phyloP scores from a whole-genome alignment of 2,888 invertebrate genomes.

The Germaria angustata region DNA sequence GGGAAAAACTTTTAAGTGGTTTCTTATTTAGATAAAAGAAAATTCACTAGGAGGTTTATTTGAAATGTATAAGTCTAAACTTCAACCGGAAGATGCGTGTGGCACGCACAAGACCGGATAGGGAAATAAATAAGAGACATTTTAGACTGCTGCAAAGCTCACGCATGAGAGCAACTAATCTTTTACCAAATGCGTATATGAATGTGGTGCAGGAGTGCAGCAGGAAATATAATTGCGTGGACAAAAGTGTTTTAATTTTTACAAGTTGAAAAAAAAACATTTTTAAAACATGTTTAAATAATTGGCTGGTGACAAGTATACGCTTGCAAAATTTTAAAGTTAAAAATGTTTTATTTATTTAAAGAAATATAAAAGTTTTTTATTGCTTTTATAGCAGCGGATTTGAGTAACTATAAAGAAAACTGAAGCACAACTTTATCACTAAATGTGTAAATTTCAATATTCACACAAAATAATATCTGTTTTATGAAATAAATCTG shows the following conservation, averaged over 20 bases:
- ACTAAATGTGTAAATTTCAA: not conserved
- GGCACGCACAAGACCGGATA: slow-evolving; percentile 47
- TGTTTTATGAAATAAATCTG: not conserved
- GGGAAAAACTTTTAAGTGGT: slow-evolving; percentile 29
- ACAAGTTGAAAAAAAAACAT: too few relatives aligned
- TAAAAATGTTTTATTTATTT: not conserved
- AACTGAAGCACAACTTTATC: too few relatives aligned
- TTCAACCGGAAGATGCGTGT: slow-evolving; percentile 57
- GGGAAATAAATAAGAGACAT: slow-evolving; percentile 52
- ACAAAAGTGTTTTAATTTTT: slow-evolving; percentile 3
- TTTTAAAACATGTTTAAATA: not conserved
- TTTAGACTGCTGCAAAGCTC: slow-evolving; percentile 11
- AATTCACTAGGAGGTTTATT: too few relatives aligned
- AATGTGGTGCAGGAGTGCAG: not conserved
- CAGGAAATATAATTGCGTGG: slow-evolving; percentile 14
- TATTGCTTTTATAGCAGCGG: too few relatives aligned
- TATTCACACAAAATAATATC: not conserved
- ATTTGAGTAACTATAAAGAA: too few relatives aligned
- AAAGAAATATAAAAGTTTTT: not conserved
- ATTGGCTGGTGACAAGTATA: not conserved
- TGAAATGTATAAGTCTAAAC: slow-evolving; percentile 14
- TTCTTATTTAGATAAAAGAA: slow-evolving; percentile 43
- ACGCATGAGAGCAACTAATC: not conserved
- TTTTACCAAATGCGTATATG: not conserved
- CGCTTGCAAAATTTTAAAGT: not conserved